Conservation (phyloP, 2,888 invertebrate genomes). For the Clivina fossor region DNA sequence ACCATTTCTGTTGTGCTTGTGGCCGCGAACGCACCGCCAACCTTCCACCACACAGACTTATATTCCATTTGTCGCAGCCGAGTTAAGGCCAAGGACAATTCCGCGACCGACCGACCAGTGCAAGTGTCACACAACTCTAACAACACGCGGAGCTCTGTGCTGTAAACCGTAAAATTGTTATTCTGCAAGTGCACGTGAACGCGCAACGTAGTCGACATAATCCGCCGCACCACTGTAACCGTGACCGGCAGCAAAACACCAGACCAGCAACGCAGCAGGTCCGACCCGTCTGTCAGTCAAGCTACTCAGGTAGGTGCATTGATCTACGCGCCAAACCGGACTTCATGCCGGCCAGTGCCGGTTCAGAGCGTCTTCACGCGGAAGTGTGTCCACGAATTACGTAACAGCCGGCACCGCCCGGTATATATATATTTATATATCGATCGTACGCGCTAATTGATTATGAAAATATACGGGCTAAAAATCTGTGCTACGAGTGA, state of each 20-base stretch:
- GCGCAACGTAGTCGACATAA: background rate
- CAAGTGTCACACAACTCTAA: slow-evolving; percentile 46
- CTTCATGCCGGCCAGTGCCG: slow-evolving; percentile 14
- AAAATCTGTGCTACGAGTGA: background rate
- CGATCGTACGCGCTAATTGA: too few relatives aligned
- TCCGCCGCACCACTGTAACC: slow-evolving; percentile 2
- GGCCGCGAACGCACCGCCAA: slow-evolving; percentile 52
- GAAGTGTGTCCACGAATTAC: slow-evolving; percentile 8
- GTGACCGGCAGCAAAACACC: slow-evolving; percentile 5
- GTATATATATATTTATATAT: too few relatives aligned
- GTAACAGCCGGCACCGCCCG: too few relatives aligned
- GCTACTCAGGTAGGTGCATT: slow-evolving; percentile 41
- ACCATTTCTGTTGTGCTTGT: slow-evolving; percentile 54
- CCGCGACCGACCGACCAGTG: slow-evolving; percentile 43
- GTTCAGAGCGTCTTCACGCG: slow-evolving; percentile 6
- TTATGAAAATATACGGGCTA: background rate
- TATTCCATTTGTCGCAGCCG: background rate
- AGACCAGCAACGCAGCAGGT: slow-evolving; percentile 27
- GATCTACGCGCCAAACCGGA: slow-evolving; percentile 31
- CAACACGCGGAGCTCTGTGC: background rate
- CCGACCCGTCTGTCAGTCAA: slow-evolving; percentile 16
- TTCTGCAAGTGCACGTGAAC: background rate
- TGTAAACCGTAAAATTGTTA: background rate
- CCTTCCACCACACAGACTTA: slow-evolving; percentile 1
- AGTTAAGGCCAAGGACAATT: slow-evolving; percentile 51